Base-by-base conservation (phyloP, 2,113 vertebrate species). In the Catagonus wagneri region DNA sequence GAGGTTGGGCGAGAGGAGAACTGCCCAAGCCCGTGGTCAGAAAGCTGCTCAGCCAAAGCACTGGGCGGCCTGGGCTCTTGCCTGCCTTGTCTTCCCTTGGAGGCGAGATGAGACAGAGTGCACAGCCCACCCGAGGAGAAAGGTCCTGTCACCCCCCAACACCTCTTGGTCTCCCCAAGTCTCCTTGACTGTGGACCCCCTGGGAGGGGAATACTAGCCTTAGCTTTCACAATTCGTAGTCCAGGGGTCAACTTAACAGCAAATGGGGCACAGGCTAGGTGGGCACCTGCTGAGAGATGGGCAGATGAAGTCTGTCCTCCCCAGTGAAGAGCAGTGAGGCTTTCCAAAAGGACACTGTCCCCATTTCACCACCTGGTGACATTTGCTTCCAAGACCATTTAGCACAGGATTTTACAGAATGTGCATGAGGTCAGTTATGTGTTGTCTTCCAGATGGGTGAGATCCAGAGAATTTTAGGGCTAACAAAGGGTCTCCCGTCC, bases 241-340 rank as follows among this genome's bases (percentile, higher is more conserved):
- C 50, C 25, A 8, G 90, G 65, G 50, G 36, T 22, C 66, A 36
- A 36, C 6, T n/a, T 34, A 32, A 54, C 7, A 61, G 29, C 9
- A 63, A 39, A 20, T 0, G 9, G 44, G 39, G 44, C 36, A 50
- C 27, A 14, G 83, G 69, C 25, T 7, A 68, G 39, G 34, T 12
- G 6, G 71, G 32, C 29, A 83, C 2, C 7, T 60, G 72, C 34
- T 39, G 8, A 20, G 54, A 84, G 36, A 0, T 2, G 7, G n/a
- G 60, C 10, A 27, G 63, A 13, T 9, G 44, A 34, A 50, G 32
- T 50, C 60, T 32, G n/a, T 8, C 1, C 58, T 65, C 68, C 27
- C 39, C 6, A 2, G 1, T 0, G 22, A 63, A 44, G 16, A 44
- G 29, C 15, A 25, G 13, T 2, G 5, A 61, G 23, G 14, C 11